Evolutionary conservation across 2,113 vertebrate genomes (phyloP), one percentile per base, ranked within the genome.

Genomic region (Pangasianodon hypophthalmus): DNA sequence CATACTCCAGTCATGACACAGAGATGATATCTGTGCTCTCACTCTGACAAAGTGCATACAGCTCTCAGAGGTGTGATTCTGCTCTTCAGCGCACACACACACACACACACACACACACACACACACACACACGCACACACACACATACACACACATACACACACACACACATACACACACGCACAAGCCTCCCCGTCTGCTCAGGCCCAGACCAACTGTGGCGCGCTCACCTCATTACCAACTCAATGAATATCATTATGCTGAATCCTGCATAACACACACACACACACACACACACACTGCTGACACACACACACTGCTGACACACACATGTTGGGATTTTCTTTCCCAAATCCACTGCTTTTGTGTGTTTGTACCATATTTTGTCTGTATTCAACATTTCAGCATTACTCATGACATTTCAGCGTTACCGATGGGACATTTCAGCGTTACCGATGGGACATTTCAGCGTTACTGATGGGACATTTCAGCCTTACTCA

Each of bases 181-280:
- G 48, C 44, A 77, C 32, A 37, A 19, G 13, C 46, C 75, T 62
- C 32, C 16, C 50, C 21, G 58, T 80, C 71, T 90, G 37, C 82
- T 83, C 69, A 73, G 87, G 32, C 62, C 60, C 62, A 56, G 80
- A 88, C 88, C 88, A 52, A 79, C 89, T 84, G 37, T 56, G 44
- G 56, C 62, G 62, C 24, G 26, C 85, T 79, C 58, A 87, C 67
- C 69, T 84, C 46, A 91, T 87, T 77, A 89, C 84, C 88, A 84
- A 50, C 88, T 89, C 85, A 79, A 89, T 91, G 90, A 91, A 91
- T 89, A 91, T 84, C 64, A 87, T 89, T 89, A 89, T 87, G 26
- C 80, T 54, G 75, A 64, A 77, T 54, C n/a, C 54, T 21, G 29
- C 81, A 54, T 84, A 64, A 67, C 46, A 67, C 87, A 88, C 87